Conservation (phyloP, 2,888 invertebrate species). For the Drosophila anceps region DNA sequence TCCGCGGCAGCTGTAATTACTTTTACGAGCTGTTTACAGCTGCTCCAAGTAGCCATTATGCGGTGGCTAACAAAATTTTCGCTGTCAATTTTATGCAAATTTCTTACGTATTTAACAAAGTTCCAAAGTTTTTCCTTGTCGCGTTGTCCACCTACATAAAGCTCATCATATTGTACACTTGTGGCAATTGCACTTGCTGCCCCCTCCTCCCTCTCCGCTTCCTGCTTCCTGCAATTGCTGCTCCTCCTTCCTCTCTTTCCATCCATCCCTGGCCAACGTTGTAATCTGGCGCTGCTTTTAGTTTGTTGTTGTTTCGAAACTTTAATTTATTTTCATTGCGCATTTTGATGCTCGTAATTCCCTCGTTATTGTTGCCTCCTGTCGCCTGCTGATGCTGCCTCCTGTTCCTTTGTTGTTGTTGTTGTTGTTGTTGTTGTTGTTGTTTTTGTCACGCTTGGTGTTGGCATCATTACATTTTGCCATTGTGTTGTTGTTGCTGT, state of each 20-base stretch:
- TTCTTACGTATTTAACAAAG: conserved; percentile 57
- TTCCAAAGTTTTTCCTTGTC: conserved; percentile 47
- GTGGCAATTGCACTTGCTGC: conserved; percentile 49
- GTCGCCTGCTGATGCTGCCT: conserved; percentile 48
- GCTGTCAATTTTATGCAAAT: conserved; percentile 82
- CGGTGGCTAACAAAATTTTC: conserved; percentile 61
- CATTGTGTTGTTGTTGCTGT: conserved; percentile 71
- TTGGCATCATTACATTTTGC: conserved; percentile 81
- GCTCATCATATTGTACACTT: conserved; percentile 43
- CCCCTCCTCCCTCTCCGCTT: background rate
- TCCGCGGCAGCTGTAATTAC: conserved; percentile 71
- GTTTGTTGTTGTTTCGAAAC: conserved; percentile 70
- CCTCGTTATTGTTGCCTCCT: conserved; percentile 81
- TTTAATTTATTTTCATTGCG: conserved; percentile 84
- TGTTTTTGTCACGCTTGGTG: conserved; percentile 74
- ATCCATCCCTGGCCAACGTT: conserved; percentile 6
- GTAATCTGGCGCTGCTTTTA: conserved; percentile 39
- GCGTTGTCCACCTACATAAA: conserved; percentile 51
- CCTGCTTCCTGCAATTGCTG: background rate
- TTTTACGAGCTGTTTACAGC: conserved; percentile 84
- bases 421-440: conserved; percentile 55
- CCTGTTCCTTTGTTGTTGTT: conserved; percentile 27
- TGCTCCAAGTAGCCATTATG: conserved; percentile 82
- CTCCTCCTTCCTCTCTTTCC: background rate
- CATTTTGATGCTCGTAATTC: conserved; percentile 83